phyloP scores from a whole-genome alignment of 1,140 invertebrate genomes.

The Musca domestica region DNA sequence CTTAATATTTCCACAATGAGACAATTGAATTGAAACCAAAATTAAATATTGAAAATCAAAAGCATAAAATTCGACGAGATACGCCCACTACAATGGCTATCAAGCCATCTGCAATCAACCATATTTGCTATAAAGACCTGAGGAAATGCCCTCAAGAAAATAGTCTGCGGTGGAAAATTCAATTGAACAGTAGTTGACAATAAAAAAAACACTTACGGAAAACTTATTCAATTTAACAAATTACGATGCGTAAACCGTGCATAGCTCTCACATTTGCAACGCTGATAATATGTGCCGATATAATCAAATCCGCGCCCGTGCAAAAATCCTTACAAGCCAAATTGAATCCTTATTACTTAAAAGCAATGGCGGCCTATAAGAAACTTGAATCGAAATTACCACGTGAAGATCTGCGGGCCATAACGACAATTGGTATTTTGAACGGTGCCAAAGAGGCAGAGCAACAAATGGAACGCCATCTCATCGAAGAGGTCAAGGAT shows the following conservation, averaged over 20 bases:
- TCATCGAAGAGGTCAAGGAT: constrained; percentile 36
- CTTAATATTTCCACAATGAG: constrained; percentile 14
- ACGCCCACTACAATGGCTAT: neutral
- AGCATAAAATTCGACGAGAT: neutral
- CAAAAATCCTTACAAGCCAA: constrained; percentile 22
- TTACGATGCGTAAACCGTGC: constrained; percentile 24
- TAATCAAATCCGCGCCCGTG: constrained; percentile 16
- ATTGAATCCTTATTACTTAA: constrained; percentile 40
- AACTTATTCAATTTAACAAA: neutral
- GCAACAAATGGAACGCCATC: constrained; percentile 41
- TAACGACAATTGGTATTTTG: constrained; percentile 40
- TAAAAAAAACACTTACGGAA: neutral
- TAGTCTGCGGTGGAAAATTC: neutral
- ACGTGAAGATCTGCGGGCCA: constrained; percentile 34
- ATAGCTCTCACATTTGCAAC: neutral
- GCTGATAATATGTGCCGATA: neutral
- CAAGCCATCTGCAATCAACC: neutral
- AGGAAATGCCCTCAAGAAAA: neutral
- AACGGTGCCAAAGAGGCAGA: constrained; percentile 43
- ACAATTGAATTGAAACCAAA: constrained; percentile 17
- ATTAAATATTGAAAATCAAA: constrained; percentile 12
- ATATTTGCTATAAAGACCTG: constrained; percentile 1
- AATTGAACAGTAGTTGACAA: neutral
- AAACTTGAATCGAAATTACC: constrained; percentile 36
- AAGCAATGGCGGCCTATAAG: constrained; percentile 38